A percentile compares a stretch with the other conserved stretches of the same genome.
phyloP scores from a whole-genome alignment of 2,797 vertebrate species.

The Gallinago nigripennis region DNA sequence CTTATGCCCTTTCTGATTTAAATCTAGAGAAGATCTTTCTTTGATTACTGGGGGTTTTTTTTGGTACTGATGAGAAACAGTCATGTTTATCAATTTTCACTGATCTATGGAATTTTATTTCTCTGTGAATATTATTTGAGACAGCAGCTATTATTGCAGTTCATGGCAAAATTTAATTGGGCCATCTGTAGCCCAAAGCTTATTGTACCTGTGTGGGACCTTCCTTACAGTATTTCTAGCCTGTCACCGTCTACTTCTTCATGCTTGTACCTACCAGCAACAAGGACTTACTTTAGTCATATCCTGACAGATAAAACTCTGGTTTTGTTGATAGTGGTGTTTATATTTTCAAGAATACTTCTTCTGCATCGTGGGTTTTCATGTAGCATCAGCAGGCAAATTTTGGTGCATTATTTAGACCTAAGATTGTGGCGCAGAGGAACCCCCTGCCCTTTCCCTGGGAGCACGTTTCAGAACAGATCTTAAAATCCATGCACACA shows the following conservation, averaged over 20 bases:
- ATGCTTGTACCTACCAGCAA: background rate
- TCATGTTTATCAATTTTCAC: background rate
- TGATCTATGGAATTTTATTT: background rate
- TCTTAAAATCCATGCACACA: background rate
- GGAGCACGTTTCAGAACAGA: background rate
- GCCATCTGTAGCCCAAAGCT: background rate
- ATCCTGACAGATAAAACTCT: background rate
- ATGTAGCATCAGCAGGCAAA: background rate
- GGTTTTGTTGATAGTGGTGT: accelerated
- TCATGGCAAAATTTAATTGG: background rate
- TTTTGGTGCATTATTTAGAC: background rate
- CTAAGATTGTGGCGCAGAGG: background rate
- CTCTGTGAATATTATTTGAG: background rate
- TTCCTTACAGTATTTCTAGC: accelerated
- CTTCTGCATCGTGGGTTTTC: background rate
- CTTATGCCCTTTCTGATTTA: background rate
- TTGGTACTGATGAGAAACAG: background rate
- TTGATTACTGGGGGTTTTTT: background rate
- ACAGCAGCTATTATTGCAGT: background rate
- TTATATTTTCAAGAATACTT: background rate
- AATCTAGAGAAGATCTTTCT: background rate
- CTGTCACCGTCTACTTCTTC: accelerated
- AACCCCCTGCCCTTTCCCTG: background rate
- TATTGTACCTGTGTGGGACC: too few relatives aligned
- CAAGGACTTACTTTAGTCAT: background rate